Evolutionary conservation across 2,888 invertebrate genomes (phyloP).

Genomic region (Heliconius sara): DNA sequence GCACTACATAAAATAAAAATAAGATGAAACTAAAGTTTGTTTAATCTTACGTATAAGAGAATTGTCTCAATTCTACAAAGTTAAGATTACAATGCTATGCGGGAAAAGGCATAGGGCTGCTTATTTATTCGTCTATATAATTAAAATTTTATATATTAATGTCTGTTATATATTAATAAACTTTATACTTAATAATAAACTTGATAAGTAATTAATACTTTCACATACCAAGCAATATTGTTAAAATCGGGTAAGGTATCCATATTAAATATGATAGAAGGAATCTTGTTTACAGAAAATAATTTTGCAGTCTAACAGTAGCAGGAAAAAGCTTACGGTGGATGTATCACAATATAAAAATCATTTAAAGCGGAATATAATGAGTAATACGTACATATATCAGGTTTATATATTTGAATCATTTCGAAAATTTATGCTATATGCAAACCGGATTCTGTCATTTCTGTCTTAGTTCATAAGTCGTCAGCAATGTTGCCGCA

Average conservation of each 20-base stretch:
- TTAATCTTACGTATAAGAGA: too few species aligned
- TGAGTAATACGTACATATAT: neutral
- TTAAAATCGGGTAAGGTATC: slow-evolving; percentile 49
- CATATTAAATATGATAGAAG: slow-evolving; percentile 36
- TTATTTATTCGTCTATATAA: too few species aligned
- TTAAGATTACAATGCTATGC: too few species aligned
- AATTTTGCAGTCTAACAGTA: neutral
- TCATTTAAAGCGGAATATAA: neutral
- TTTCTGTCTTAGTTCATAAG: neutral
- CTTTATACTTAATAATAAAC: too few species aligned
- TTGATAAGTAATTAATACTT: neutral
- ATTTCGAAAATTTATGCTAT: slow-evolving; percentile 9
- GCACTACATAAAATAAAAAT: too few species aligned
- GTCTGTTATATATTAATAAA: neutral
- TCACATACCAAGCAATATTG: slow-evolving; percentile 49
- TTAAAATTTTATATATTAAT: too few species aligned
- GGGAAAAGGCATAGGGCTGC: too few species aligned
- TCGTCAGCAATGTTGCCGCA: slow-evolving; percentile 12
- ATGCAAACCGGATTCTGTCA: neutral
- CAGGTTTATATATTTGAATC: slow-evolving; percentile 7
- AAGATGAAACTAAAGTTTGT: too few species aligned
- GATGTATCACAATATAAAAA: slow-evolving; percentile 5
- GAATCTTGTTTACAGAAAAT: neutral
- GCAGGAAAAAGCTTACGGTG: neutral
- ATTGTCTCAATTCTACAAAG: too few species aligned